Evolutionary conservation across 2,888 invertebrate genomes (phyloP).

Genomic region (Mythimna albipuncta): DNA sequence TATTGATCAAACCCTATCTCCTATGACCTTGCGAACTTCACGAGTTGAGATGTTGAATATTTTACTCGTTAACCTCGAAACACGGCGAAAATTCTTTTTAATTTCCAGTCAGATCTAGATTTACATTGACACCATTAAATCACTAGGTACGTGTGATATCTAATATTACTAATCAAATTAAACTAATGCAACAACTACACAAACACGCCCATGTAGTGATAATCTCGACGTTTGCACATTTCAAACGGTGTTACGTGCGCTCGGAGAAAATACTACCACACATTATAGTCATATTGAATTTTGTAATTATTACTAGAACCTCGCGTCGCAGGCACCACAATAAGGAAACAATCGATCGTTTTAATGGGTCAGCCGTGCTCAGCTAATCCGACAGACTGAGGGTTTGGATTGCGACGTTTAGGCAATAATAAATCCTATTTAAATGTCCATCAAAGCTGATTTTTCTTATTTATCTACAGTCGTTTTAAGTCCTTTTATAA

Average conservation of each 20-base stretch:
- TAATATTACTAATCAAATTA: conserved; percentile 55
- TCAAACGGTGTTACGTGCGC: conserved; percentile 47
- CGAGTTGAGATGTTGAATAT: conserved; percentile 72
- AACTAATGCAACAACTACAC: conserved; percentile 48
- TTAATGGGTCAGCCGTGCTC: conserved; percentile 90
- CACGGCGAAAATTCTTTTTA: conserved; percentile 47
- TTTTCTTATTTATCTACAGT: conserved; percentile 68
- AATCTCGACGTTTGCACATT: conserved; percentile 58
- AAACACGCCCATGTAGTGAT: conserved; percentile 55
- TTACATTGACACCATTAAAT: conserved; percentile 41
- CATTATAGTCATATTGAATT: conserved; percentile 71
- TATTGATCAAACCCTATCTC: conserved; percentile 82
- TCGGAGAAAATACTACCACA: conserved; percentile 50
- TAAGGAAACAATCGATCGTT: conserved; percentile 91
- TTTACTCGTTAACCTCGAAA: conserved; percentile 73
- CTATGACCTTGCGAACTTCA: conserved; percentile 79
- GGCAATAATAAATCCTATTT: conserved; percentile 81
- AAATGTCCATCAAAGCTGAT: conserved; percentile 72
- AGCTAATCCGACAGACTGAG: conserved; percentile 86
- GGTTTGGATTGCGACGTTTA: conserved; percentile 72
- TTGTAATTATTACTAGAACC: conserved; percentile 81
- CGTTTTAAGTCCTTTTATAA: conserved; percentile 78
- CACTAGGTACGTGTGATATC: conserved; percentile 40
- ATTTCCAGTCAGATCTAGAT: conserved; percentile 45
- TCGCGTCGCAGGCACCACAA: conserved; percentile 80